phyloP scores from a whole-genome alignment of 2,113 vertebrate genomes.

The Anas platyrhynchos region DNA sequence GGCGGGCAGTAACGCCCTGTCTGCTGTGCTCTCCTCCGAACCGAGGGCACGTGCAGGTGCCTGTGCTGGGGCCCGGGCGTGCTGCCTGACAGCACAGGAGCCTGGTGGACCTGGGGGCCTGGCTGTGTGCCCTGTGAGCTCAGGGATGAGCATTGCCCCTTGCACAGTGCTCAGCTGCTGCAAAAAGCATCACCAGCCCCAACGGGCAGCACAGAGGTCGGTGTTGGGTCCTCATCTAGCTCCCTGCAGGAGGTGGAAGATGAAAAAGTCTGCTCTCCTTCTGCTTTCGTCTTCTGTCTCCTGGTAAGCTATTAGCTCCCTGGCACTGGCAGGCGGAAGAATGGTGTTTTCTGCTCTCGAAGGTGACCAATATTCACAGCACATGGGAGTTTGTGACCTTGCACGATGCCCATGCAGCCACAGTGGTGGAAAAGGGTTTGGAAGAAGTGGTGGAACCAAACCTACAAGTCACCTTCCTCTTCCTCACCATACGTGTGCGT shows the following conservation, averaged over 20 bases:
- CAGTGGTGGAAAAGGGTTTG: neutral
- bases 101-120: accelerated
- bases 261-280: neutral
- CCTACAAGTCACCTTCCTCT: neutral
- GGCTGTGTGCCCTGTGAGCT: neutral
- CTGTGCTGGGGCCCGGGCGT: accelerated
- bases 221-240: neutral
- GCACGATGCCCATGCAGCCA: accelerated
- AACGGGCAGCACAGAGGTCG: neutral
- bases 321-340: neutral
- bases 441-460: neutral
- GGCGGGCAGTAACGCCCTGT: neutral
- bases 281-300: neutral
- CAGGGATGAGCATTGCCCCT: accelerated
- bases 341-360: neutral
- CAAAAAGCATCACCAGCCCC: neutral
- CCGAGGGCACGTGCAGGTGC: neutral
- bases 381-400: neutral
- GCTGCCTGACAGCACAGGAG: accelerated
- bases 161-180: accelerated
- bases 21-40: neutral
- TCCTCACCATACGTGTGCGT: neutral
- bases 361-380: accelerated
- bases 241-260: neutral
- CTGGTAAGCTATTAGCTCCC: neutral